Base-by-base conservation (phyloP, 2,888 invertebrate species). In the Mimachlamys varia region DNA sequence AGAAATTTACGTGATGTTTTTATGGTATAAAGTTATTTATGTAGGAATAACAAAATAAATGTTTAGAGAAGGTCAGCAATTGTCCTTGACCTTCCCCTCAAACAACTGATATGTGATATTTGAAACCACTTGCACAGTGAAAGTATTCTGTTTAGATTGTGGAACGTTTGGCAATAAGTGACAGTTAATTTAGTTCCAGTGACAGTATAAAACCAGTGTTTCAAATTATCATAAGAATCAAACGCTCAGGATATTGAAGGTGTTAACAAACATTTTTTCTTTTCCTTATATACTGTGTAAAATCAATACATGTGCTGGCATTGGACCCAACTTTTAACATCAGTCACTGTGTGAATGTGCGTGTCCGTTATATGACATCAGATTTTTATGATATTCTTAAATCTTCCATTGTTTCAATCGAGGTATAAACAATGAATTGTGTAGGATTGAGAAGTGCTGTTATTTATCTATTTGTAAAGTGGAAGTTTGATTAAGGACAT, bases 1-100 rank as follows among this genome's bases (percentile, higher is more conserved):
- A 96, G 88, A 93, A 94, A 15, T 94, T 94, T 76, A 76, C 76
- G 17, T 76, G 76, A 76, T 76, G 76, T 33, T 76, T 7, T 33
- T 27, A 27, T 76, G 76, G 33, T 33, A 33, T 0, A 27, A 33
- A 15, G 17, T 13, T 33, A 33, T 58, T 58, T 58, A 58, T 58
- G n/a, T 58, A 58, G 58, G 58, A 58, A 58, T 58, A 19, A 58
- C 58, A 22, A n/a, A 53, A 5, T 17, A 12, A 53, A 17, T 7
- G 53, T 58, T 76, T 27, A 33, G 27, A 76, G 76, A 76, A 27
- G 7, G 27, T 27, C 12, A 12, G 27, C 12, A 22, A 33, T 76
- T 76, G 76, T 27, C 22, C 33, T 76, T 76, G 76, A 10, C 22
- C 33, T 76, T 19, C 19, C 12, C 5, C 53, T 17, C 27, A 33